phyloP scores from a whole-genome alignment of 2,113 vertebrate genomes.

The Porphyrio hochstetteri region DNA sequence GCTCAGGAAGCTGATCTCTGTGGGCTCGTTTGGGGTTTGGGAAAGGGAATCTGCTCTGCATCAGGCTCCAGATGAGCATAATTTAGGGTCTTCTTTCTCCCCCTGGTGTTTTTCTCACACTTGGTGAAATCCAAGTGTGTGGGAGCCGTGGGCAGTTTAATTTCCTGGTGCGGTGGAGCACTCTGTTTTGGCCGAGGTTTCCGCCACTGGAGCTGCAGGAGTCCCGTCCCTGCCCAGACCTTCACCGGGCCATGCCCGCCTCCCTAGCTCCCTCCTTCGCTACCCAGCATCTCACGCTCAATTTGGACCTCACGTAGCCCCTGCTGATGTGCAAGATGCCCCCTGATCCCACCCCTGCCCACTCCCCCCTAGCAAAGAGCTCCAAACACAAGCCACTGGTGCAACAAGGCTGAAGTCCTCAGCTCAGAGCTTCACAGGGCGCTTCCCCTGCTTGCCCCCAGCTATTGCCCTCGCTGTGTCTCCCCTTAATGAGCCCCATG shows the following conservation, averaged over 20 bases:
- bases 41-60: neutral
- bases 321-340: neutral
- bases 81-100: neutral
- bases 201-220: neutral
- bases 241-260: fast-evolving
- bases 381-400: neutral
- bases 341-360: neutral
- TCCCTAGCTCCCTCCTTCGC: neutral
- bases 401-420: neutral
- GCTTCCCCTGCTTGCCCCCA: neutral
- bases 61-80: neutral
- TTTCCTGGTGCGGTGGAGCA: neutral
- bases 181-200: neutral
- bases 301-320: neutral
- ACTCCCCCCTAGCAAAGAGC: neutral
- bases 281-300: fast-evolving
- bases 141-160: neutral
- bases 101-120: too few species aligned
- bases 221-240: neutral
- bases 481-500: neutral
- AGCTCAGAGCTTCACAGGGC: neutral
- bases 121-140: neutral
- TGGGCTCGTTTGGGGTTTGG: neutral
- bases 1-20: neutral
- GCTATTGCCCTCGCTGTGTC: fast-evolving